A percentile compares a stretch with the other conserved stretches of the same genome.
Evolutionary conservation across 1,140 invertebrate species (phyloP).

Genomic region (Zelostemma sp.): DNA sequence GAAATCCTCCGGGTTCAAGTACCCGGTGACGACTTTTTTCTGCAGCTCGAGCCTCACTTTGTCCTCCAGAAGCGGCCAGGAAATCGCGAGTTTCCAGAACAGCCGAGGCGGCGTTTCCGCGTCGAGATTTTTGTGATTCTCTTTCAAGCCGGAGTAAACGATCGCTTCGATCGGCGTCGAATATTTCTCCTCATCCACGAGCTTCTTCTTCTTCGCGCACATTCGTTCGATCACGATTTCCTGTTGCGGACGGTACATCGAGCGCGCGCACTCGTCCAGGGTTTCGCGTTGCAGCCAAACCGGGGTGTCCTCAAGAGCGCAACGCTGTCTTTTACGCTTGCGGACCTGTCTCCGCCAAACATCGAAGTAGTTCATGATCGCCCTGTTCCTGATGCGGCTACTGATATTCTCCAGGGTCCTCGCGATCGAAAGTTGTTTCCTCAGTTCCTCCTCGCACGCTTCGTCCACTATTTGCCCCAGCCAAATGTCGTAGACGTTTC

Average conservation of each 20-base stretch:
- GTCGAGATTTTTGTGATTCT: conserved; percentile 51
- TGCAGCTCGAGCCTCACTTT: conserved; percentile 52
- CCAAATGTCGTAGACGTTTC: conserved; percentile 53
- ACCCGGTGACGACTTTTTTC: conserved; percentile 56
- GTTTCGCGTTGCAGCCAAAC: conserved; percentile 73
- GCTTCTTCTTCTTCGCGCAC: conserved; percentile 60
- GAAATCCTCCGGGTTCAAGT: conserved; percentile 51
- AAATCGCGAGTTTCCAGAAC: conserved; percentile 79
- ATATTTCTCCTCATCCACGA: background rate
- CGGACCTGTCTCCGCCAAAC: conserved; percentile 62
- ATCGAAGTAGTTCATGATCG: conserved; percentile 68
- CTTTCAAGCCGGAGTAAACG: conserved; percentile 57
- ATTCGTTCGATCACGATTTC: conserved; percentile 66
- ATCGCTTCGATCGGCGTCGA: conserved; percentile 51
- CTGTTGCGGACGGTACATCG: conserved; percentile 69
- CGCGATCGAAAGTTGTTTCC: conserved; percentile 48
- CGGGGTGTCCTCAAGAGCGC: conserved; percentile 73
- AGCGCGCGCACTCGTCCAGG: conserved; percentile 68
- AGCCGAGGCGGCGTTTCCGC: conserved; percentile 57
- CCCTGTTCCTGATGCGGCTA: conserved; percentile 43
- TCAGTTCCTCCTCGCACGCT: conserved; percentile 41
- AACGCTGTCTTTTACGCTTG: conserved; percentile 60
- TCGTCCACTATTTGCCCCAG: conserved; percentile 55
- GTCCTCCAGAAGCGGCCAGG: conserved; percentile 68
- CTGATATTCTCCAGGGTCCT: conserved; percentile 51